Evolutionary conservation across 1,140 invertebrate species (phyloP).

Genomic region (Epicauta chinensis): DNA sequence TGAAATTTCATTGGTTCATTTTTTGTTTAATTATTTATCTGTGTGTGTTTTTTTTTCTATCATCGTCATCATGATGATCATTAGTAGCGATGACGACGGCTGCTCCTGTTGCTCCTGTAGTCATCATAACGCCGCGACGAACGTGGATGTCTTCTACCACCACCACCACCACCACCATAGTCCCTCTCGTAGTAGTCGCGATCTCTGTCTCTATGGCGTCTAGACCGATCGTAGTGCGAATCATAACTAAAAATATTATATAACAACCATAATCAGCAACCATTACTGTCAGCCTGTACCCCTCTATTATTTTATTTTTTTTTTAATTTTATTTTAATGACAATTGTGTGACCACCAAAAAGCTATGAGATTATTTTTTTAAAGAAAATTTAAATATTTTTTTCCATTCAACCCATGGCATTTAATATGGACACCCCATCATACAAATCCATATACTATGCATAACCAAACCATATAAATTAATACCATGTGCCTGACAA

Average conservation of each 20-base stretch:
- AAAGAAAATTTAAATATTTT: too few species aligned
- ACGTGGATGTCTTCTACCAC: constrained; percentile 25
- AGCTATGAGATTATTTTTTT: constrained; percentile 14
- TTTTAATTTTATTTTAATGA: too few species aligned
- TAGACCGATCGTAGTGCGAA: constrained; percentile 33
- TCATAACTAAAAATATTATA: constrained; percentile 42
- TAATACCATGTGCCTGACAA: constrained; percentile 45
- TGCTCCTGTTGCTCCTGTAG: constrained; percentile 32
- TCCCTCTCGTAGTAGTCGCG: constrained; percentile 29
- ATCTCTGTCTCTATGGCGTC: constrained; percentile 37
- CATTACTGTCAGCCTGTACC: too few species aligned
- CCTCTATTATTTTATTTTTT: too few species aligned
- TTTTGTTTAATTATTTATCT: too few species aligned
- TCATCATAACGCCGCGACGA: constrained; percentile 37
- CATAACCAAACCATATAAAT: constrained; percentile 43
- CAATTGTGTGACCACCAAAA: constrained; percentile 7
- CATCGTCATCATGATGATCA: background rate
- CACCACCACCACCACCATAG: constrained; percentile 13
- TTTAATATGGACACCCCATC: constrained; percentile 19
- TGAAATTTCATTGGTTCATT: too few species aligned
- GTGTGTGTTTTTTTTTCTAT: too few species aligned
- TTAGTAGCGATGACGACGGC: constrained; percentile 37
- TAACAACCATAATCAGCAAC: constrained; percentile 20
- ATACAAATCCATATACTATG: constrained; percentile 31
- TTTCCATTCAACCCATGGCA: constrained; percentile 19